Evolutionary conservation across 2,113 vertebrate genomes (phyloP).

Genomic region (Amazona guildingii): DNA sequence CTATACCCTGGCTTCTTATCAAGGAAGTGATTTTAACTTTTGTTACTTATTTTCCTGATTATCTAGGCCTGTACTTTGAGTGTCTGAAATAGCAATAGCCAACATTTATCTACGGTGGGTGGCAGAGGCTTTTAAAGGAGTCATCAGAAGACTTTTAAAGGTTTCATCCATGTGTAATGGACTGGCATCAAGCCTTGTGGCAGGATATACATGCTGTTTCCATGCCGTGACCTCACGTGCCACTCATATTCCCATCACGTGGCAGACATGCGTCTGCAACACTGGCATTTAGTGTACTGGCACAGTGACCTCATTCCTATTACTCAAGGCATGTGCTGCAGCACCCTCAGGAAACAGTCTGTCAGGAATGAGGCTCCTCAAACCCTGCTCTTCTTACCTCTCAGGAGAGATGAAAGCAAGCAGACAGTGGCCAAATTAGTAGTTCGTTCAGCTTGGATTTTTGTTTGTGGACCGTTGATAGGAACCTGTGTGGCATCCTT

Average conservation of each 20-base stretch:
- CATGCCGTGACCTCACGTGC: accelerated
- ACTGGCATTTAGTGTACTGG: neutral
- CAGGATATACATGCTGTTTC: accelerated
- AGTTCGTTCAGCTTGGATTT: neutral
- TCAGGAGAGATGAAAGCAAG: neutral
- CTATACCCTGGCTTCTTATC: neutral
- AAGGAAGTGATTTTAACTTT: neutral
- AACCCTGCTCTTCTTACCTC: neutral
- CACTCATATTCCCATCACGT: neutral
- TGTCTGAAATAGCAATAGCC: neutral
- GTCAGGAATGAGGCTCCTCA: neutral
- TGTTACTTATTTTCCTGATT: neutral
- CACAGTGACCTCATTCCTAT: neutral
- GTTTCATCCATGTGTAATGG: neutral
- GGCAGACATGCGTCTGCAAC: accelerated
- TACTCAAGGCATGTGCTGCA: neutral
- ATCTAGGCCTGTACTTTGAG: neutral
- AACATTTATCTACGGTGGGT: neutral
- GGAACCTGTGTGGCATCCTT: neutral
- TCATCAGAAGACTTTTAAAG: neutral
- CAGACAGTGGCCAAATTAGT: accelerated
- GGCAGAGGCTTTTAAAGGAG: neutral
- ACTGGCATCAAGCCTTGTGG: neutral
- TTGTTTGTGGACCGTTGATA: neutral
- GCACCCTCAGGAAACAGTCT: neutral